Evolutionary conservation across 1,140 invertebrate genomes (phyloP).

Genomic region (Drosophila lowei): DNA sequence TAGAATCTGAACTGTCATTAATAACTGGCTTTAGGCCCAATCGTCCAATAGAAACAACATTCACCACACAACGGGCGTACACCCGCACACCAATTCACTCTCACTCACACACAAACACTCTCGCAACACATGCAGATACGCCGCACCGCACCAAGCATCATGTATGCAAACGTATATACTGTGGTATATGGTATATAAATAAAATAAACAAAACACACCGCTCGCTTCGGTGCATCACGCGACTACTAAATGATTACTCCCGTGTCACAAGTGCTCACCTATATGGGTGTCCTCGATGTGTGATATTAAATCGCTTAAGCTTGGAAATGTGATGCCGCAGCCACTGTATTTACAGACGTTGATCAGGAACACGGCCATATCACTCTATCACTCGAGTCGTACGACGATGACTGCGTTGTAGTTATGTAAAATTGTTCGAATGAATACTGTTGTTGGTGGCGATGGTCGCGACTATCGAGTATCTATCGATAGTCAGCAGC

Average conservation of each 20-base stretch:
- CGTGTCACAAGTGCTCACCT: slow-evolving; percentile 85
- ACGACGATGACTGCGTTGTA: slow-evolving; percentile 74
- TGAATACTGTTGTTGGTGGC: slow-evolving; percentile 62
- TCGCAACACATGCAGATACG: slow-evolving; percentile 32
- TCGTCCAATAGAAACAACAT: slow-evolving; percentile 55
- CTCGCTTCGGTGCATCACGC: slow-evolving; percentile 61
- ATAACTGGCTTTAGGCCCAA: slow-evolving; percentile 29
- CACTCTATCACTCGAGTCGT: slow-evolving; percentile 70
- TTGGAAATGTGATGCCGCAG: slow-evolving; percentile 91
- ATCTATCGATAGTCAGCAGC: slow-evolving; percentile 45
- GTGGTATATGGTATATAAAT: slow-evolving; percentile 61
- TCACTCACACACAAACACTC: slow-evolving; percentile 8
- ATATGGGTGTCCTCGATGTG: slow-evolving; percentile 94
- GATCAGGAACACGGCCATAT: slow-evolving; percentile 93
- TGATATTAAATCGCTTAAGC: slow-evolving; percentile 90
- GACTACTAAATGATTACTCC: slow-evolving; percentile 61
- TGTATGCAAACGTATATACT: slow-evolving; percentile 6
- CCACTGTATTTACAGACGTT: slow-evolving; percentile 94
- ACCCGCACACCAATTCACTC: slow-evolving; percentile 30
- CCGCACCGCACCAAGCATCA: slow-evolving; percentile 10
- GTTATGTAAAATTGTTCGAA: slow-evolving; percentile 61
- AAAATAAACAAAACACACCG: slow-evolving; percentile 78
- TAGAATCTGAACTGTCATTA: slow-evolving; percentile 52
- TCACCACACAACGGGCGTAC: slow-evolving; percentile 42
- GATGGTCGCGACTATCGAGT: slow-evolving; percentile 50